phyloP scores from a whole-genome alignment of 2,888 invertebrate genomes.

The Agrotis clavis region DNA sequence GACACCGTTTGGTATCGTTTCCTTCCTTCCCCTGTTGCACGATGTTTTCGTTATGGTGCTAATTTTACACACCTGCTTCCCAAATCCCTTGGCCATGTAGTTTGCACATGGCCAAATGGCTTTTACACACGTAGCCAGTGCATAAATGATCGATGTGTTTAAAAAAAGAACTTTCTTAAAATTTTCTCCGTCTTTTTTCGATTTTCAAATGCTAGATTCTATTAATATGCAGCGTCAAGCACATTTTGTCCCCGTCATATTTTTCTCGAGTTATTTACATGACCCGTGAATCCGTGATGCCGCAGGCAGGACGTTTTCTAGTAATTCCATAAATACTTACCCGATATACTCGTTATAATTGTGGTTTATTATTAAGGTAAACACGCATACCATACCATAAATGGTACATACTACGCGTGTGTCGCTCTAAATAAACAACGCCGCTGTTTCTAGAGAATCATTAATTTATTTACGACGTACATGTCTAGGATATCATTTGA shows the following conservation, averaged over 20 bases:
- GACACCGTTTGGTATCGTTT: slow-evolving; percentile 70
- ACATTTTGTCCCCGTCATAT: neutral
- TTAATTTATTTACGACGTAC: slow-evolving; percentile 29
- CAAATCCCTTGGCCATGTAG: slow-evolving; percentile 14
- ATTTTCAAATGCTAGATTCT: neutral
- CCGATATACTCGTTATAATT: neutral
- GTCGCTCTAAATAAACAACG: slow-evolving; percentile 22
- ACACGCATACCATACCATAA: slow-evolving; percentile 2
- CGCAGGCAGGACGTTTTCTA: neutral
- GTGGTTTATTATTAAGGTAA: slow-evolving; percentile 14
- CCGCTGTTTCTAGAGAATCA: slow-evolving; percentile 19
- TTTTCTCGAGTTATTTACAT: no score
- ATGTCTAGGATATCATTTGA: neutral
- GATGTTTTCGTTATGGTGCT: slow-evolving; percentile 46
- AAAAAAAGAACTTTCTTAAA: no score
- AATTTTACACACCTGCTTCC: slow-evolving; percentile 47
- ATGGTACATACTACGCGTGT: neutral
- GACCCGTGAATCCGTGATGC: neutral
- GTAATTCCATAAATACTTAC: neutral
- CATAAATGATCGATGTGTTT: neutral
- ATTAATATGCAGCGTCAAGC: neutral
- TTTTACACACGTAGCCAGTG: slow-evolving; percentile 11
- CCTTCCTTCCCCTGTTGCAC: slow-evolving; percentile 74
- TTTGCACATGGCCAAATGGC: slow-evolving; percentile 1
- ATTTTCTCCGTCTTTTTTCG: neutral